Percentiles rank a stretch among this genome's conserved stretches.
These are phyloP conservation scores for Pediacus dermestoides DNA, from an alignment of 2,888 invertebrate genomes.

Conservation along the genomic window DNA sequence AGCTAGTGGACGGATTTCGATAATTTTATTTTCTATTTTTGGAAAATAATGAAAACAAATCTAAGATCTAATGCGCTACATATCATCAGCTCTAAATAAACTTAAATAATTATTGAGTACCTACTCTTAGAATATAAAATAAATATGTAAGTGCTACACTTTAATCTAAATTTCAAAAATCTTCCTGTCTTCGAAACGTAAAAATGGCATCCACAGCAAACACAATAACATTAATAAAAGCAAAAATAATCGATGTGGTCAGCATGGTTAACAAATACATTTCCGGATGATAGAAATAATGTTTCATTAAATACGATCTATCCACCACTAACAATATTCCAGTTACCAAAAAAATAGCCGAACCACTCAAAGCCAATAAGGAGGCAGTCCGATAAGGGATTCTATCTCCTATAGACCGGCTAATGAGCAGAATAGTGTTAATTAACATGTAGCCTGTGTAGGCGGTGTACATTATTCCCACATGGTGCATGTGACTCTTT, in stretches of 20 bases:
- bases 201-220: conserved; percentile 62
- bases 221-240: conserved; percentile 58
- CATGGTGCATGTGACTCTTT: conserved; percentile 55
- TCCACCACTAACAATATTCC: conserved; percentile 60
- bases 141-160: too few species aligned
- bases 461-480: conserved; percentile 65
- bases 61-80: too few species aligned
- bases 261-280: conserved; percentile 63
- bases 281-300: conserved; percentile 58
- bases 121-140: too few species aligned
- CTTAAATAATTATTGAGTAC: too few species aligned
- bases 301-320: conserved; percentile 46
- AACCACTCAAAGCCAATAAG: conserved; percentile 60
- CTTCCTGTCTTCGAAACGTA: conserved; percentile 56
- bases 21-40: conserved; percentile 15
- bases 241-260: conserved; percentile 61
- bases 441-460: conserved; percentile 65
- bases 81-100: too few species aligned
- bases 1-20: conserved; percentile 29
- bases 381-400: conserved; percentile 63
- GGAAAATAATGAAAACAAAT: too few species aligned
- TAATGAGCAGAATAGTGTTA: conserved; percentile 59
- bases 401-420: conserved; percentile 59
- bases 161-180: too few species aligned
- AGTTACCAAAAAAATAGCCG: conserved; percentile 61